Evolutionary conservation across 2,113 vertebrate species (phyloP).

Genomic region (Gopherus evgoodei): DNA sequence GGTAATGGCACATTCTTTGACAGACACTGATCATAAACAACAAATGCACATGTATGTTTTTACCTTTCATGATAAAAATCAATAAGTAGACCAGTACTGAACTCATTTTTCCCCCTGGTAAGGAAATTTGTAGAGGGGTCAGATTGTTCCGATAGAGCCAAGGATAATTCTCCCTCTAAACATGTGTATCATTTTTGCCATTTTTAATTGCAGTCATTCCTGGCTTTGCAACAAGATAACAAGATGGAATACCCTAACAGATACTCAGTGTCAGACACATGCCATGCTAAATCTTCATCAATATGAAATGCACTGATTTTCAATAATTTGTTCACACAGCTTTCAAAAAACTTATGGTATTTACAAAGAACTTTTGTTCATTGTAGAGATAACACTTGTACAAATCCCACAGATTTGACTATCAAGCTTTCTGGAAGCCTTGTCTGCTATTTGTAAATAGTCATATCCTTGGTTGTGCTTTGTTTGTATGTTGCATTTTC

Average conservation of each 20-base stretch:
- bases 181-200: slow-evolving; percentile 22
- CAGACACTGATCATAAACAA: not conserved
- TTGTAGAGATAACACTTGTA: not conserved
- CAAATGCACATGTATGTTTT: not conserved
- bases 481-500: slow-evolving; percentile 8
- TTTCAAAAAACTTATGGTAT: not conserved
- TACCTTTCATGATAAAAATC: slow-evolving; percentile 13
- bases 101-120: not conserved
- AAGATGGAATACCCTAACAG: slow-evolving; percentile 11
- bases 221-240: slow-evolving; percentile 54
- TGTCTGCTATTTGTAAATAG: not conserved
- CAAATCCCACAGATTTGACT: not conserved
- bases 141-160: slow-evolving; percentile 21
- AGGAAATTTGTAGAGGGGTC: slow-evolving; percentile 47
- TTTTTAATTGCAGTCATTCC: slow-evolving; percentile 43
- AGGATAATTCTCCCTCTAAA: slow-evolving; percentile 58
- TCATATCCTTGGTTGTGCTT: not conserved
- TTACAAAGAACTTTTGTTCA: not conserved
- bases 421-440: not conserved
- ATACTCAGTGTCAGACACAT: not conserved
- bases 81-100: slow-evolving; percentile 10
- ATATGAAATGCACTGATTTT: slow-evolving; percentile 15
- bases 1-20: not conserved
- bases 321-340: not conserved
- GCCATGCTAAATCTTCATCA: not conserved